phyloP scores from a whole-genome alignment of 2,888 invertebrate species.

The Physocephala rufipes region DNA sequence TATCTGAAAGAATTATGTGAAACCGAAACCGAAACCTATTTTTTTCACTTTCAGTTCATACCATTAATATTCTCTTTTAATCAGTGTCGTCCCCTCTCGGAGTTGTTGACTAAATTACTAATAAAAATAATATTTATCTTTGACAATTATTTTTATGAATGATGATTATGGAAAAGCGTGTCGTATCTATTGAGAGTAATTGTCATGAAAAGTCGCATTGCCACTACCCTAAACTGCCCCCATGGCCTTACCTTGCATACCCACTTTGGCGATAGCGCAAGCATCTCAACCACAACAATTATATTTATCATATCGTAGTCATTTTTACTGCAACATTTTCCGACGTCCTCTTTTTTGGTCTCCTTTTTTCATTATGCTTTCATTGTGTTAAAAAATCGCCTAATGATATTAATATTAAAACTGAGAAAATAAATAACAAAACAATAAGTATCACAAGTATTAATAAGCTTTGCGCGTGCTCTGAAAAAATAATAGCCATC shows the following conservation, averaged over 20 bases:
- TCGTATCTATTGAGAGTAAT: not conserved
- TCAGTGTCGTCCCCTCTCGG: not conserved
- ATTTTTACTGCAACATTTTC: no score
- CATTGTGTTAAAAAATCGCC: not conserved
- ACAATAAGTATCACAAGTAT: not conserved
- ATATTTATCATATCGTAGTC: not conserved
- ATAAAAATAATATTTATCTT: no score
- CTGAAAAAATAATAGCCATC: not conserved
- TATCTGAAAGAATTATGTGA: not conserved
- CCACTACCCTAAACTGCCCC: not conserved
- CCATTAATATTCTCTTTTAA: conserved; percentile 3
- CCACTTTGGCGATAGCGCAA: not conserved
- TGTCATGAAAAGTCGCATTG: not conserved
- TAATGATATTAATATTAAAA: conserved; percentile 6
- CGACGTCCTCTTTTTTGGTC: no score
- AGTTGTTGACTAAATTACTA: no score
- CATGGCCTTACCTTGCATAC: not conserved
- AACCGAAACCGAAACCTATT: no score
- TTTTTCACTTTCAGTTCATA: no score
- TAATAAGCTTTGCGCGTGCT: not conserved
- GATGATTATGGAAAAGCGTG: conserved; percentile 6
- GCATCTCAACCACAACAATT: not conserved
- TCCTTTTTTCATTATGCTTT: no score
- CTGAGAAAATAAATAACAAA: not conserved
- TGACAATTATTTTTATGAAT: no score